Evolutionary conservation across 92 coral and sea anemone genomes (phyloP), one percentile per base, ranked within the genome.

Genomic region (Palythoa caribaeorum): DNA sequence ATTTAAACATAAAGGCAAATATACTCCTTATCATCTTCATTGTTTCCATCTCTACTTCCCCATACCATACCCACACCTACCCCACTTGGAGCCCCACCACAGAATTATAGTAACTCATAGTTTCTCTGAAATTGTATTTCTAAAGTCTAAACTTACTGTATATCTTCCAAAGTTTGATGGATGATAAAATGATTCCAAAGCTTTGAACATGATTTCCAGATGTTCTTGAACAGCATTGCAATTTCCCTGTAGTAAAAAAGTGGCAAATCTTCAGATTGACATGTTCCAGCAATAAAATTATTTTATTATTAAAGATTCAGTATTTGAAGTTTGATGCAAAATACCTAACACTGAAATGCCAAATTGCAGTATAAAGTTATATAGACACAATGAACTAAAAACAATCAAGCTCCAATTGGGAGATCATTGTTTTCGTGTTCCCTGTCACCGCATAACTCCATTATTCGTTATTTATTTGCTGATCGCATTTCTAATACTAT

Each of bases 151-250:
- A 63, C 98, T 84, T 90, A 96, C 99, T 12, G 99, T 80, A 66
- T 96, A 96, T 75, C 98, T 90, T 57, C 99, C 99, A 85, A 74
- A 65, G 50, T 97, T 97, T 5, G 99, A 97, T 17, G 99, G 99
- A 88, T 97, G 96, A 51, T 97, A 97, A 85, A 97, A 97, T 11
- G 99, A 97, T 54, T 95, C 98, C 81, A 97, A 78, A 19, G 99
- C 95, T 50, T 91, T 87, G 86, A 97, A 97, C 92, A 97, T 88
- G 66, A 94, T 97, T 77, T 90, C 88, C 52, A 97, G 86, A 72
- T 97, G 99, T 47, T 88, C 93, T 73, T 95, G 98, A 12, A 94
- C 90, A 50, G 88, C 76, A 80, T 90, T 93, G 60, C 90, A 87
- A 16, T 92, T 87, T 19, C 95, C 93, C 99, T 97, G 47, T 20